Conservation (phyloP, 2,888 invertebrate genomes). For the Willowsia nigromaculata region DNA sequence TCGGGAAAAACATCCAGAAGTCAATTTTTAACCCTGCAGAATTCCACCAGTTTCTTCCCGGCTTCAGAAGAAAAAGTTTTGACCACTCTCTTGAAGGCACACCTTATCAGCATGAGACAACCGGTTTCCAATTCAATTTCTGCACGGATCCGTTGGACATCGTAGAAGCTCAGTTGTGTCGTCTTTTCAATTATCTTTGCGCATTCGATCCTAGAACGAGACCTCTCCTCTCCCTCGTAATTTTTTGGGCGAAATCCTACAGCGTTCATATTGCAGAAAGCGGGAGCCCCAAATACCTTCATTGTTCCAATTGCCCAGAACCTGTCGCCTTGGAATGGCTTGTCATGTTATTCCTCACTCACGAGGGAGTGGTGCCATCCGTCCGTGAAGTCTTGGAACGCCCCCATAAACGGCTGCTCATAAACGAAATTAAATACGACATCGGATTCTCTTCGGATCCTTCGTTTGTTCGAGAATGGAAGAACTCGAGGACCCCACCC, state of each 20-base stretch:
- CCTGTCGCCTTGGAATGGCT: constrained; percentile 1
- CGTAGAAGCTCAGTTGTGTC: background rate
- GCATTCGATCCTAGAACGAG: background rate
- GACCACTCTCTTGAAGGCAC: background rate
- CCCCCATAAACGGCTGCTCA: background rate
- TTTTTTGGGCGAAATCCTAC: background rate
- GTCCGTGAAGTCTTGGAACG: background rate
- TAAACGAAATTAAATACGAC: background rate
- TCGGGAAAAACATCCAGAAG: background rate
- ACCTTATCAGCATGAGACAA: background rate
- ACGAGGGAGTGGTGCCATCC: background rate
- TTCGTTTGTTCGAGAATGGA: background rate
- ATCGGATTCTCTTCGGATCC: background rate
- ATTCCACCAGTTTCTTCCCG: background rate
- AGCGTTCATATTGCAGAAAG: background rate
- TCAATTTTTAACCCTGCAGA: background rate
- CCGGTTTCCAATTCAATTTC: background rate
- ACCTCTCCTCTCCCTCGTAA: background rate
- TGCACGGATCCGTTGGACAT: background rate
- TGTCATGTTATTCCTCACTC: background rate
- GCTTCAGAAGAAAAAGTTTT: background rate
- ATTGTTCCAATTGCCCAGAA: background rate
- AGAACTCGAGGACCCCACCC: no score
- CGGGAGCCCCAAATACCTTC: no score
- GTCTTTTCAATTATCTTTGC: background rate